A percentile compares a stretch with the other conserved stretches of the same genome.
phyloP scores from a whole-genome alignment of 2,113 vertebrate genomes.

The Catharus fuscescens region DNA sequence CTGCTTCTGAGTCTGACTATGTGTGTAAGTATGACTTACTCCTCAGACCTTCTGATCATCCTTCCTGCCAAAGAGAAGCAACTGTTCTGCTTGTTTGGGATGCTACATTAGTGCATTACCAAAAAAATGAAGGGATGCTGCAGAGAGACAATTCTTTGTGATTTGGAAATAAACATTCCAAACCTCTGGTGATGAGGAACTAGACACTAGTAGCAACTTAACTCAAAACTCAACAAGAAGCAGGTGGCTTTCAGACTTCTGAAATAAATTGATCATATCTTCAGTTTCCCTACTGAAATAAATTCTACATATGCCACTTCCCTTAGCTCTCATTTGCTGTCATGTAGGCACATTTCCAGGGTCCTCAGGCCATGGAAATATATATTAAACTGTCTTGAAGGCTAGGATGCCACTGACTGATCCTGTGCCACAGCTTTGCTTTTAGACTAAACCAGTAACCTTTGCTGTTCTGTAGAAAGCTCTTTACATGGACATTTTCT shows the following conservation, averaged over 20 bases:
- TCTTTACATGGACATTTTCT: neutral
- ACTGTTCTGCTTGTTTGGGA: neutral
- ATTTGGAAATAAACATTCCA: neutral
- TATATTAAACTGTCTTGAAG: neutral
- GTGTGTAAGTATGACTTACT: neutral
- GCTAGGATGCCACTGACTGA: neutral
- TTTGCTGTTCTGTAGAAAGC: neutral
- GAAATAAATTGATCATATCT: neutral
- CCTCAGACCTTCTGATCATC: neutral
- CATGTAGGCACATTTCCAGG: accelerated
- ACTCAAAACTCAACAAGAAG: neutral
- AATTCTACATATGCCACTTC: neutral
- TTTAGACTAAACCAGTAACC: neutral
- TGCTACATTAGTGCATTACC: neutral
- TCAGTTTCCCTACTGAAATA: neutral
- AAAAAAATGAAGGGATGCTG: neutral
- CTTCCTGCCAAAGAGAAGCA: neutral
- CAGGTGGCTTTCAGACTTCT: neutral
- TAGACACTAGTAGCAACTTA: neutral
- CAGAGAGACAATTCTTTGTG: neutral
- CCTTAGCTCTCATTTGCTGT: neutral
- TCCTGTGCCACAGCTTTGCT: neutral
- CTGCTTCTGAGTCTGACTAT: neutral
- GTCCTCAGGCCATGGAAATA: neutral
- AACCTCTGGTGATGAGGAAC: neutral